Evolutionary conservation across 2,113 vertebrate genomes (phyloP).

Genomic region (Marcusenius ussheri): DNA sequence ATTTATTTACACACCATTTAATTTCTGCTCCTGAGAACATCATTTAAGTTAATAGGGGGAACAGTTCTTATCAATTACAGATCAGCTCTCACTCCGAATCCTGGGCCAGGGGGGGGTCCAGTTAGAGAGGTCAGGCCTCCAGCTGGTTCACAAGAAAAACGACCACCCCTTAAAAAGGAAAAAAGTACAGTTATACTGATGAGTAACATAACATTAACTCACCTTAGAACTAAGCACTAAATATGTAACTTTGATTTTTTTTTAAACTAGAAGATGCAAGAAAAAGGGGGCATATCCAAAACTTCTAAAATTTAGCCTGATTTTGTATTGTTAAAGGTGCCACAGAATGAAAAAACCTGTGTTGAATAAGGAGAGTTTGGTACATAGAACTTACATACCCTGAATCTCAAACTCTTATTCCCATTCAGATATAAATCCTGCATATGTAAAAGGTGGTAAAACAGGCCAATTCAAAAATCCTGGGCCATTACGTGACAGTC

Average conservation of each 20-base stretch:
- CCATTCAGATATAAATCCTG: not conserved
- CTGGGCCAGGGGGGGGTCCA: slow-evolving; percentile 84
- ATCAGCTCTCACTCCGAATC: slow-evolving; percentile 82
- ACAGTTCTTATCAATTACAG: slow-evolving; percentile 56
- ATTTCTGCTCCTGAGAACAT: not conserved
- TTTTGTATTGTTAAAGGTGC: not conserved
- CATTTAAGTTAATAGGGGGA: not conserved
- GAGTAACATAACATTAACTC: not conserved
- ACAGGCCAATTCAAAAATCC: not conserved
- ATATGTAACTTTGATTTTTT: not conserved
- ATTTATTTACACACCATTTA: slow-evolving; percentile 22
- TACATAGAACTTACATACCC: not conserved
- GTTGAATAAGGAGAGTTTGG: not conserved
- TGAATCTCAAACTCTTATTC: not conserved
- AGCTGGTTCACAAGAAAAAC: slow-evolving; percentile 94
- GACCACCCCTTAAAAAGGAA: slow-evolving; percentile 66
- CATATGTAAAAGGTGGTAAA: not conserved
- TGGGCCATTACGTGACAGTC: not conserved
- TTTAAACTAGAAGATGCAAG: not conserved
- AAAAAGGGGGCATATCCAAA: not conserved
- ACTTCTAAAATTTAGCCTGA: not conserved
- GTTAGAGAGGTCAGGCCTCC: slow-evolving; percentile 86
- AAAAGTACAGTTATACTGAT: slow-evolving; percentile 6
- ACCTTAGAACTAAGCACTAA: not conserved
- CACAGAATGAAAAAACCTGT: not conserved